Evolutionary conservation across 2,888 invertebrate species (phyloP), one percentile per base, ranked within the genome.

Genomic region (Meteorus cinctellus): DNA sequence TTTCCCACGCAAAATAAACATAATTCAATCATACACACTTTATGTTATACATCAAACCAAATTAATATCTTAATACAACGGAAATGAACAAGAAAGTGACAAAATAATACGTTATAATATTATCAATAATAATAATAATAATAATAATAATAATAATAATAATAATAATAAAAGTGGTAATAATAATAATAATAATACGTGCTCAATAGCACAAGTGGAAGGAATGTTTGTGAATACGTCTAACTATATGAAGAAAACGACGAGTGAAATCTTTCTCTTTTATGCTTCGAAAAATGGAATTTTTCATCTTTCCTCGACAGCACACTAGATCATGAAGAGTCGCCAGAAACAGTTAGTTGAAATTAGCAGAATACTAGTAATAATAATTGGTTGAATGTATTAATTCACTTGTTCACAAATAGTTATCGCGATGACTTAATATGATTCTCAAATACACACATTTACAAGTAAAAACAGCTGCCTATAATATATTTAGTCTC

Each of bases 401-500:
- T 6, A 8, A n/a, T 55, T 24, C 4, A 55, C 19, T 55, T 19
- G 16, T 48, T 48, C n/a, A 14, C 19, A 8, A 55, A 55, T 55
- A 6, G n/a, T 2, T 41, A 55, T 66, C 48, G 31, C 71, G 72
- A 41, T 45, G 16, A 55, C 34, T 66, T n/a, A 41, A 63, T 77
- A 48, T 59, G 45, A 69, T 60, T 41, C 10, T 19, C 62, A 62
- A 69, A 51, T 60, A 60, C 14, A 69, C 55, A 78, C 69, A 75
- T 78, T 74, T 71, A 78, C 67, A 78, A 76, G 71, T 76, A 77
- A 79, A 59, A 79, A 74, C 74, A 79, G 77, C 77, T 79, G 79
- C 79, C 76, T 72, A 6, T 48, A 70, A 74, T 75, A 73, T 72
- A 74, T 29, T 69, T 41, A 59, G 65, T 60, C 65, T 72, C 74